Evolutionary conservation across 2,797 vertebrate genomes (phyloP).

Genomic region (Enoplosus armatus): DNA sequence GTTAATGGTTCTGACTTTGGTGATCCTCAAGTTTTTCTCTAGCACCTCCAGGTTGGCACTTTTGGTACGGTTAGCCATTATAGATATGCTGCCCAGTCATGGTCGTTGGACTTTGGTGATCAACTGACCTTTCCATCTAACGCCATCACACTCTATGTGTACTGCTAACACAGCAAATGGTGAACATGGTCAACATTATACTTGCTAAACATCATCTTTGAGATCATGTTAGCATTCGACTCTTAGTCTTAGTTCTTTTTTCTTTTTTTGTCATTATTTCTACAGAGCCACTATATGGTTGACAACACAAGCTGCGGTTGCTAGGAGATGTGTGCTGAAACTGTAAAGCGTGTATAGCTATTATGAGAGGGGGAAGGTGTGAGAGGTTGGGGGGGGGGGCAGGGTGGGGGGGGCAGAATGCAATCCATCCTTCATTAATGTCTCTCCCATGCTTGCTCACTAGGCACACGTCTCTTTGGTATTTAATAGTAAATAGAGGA

Average conservation of each 20-base stretch:
- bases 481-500: conserved; percentile 82
- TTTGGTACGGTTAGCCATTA: no score
- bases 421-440: conserved; percentile 70
- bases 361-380: conserved; percentile 17
- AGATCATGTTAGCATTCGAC: neutral
- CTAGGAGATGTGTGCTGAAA: conserved; percentile 56
- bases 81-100: no score
- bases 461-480: conserved; percentile 67
- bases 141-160: neutral
- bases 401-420: no score
- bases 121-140: no score
- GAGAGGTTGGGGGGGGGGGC: conserved; percentile 7
- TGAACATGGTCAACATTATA: neutral
- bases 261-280: conserved; percentile 16
- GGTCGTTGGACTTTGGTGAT: no score
- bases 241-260: neutral
- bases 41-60: no score
- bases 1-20: no score
- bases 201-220: neutral
- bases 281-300: neutral
- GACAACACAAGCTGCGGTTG: conserved; percentile 46
- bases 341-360: conserved; percentile 26
- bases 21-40: no score
- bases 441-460: conserved; percentile 49
- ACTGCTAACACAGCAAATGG: neutral